Conservation (phyloP, 2,113 vertebrate species). For the Anser brachyrhynchus region DNA sequence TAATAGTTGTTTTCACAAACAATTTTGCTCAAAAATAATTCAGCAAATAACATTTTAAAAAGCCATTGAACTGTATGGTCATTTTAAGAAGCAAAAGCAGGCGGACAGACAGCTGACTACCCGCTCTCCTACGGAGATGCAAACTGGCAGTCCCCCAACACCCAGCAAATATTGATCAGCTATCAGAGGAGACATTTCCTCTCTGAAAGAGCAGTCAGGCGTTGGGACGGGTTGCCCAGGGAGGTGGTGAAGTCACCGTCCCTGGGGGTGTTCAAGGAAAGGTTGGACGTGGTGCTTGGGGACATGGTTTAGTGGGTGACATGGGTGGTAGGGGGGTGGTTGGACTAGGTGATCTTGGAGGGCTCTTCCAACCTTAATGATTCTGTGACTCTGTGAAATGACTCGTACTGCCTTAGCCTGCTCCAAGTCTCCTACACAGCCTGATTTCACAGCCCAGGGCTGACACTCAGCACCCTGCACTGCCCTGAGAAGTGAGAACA, state of each 20-base stretch:
- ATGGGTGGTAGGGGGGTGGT: too few relatives aligned
- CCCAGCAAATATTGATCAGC: fast-evolving
- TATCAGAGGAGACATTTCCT: background rate
- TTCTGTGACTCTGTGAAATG: background rate
- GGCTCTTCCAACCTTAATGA: too few relatives aligned
- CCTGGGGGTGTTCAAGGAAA: too few relatives aligned
- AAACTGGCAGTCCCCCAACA: background rate
- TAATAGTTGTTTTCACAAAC: background rate
- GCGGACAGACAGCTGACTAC: fast-evolving
- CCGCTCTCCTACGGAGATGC: fast-evolving
- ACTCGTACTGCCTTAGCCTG: background rate
- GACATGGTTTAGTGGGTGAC: too few relatives aligned
- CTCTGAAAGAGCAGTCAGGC: too few relatives aligned
- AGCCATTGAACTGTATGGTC: background rate
- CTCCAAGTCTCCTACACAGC: background rate
- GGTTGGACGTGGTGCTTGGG: too few relatives aligned
- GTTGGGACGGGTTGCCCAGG: too few relatives aligned
- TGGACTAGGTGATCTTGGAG: too few relatives aligned
- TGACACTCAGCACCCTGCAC: background rate
- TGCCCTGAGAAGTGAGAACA: background rate
- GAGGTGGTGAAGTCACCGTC: too few relatives aligned
- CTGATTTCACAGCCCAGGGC: constrained; percentile 13
- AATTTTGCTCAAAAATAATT: background rate
- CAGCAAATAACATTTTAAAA: background rate
- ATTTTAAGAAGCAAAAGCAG: background rate